Base-by-base conservation (phyloP, 2,113 vertebrate genomes). In the Prionailurus bengalensis region DNA sequence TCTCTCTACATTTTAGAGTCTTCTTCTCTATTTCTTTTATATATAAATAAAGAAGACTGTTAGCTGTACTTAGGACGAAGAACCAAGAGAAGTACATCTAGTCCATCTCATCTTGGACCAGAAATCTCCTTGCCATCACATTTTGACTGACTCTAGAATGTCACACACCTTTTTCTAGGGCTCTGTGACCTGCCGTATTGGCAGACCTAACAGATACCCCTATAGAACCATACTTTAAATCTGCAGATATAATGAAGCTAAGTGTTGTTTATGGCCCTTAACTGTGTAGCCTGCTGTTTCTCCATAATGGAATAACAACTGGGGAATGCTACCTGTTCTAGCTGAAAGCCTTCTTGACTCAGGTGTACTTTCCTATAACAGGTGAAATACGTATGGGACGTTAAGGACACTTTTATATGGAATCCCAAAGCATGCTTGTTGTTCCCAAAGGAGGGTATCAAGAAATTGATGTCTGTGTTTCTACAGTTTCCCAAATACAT, bases 361-460 rank as follows among this genome's bases (percentile, higher is more conserved):
- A 0, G 70, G 0, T 10, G 65, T 95, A 80, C 95, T 68, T 94
- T 76, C 17, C 84, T 95, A 9, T 31, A 81, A 98, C 91, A 99
- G 99, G 98, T 31, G 98, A 99, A 93, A 91, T 99, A 71, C 68
- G 4, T 68, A 86, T 98, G 89, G 99, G 98, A 19, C 99, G 99
- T 17, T 99, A 99, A 87, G 98, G 99, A 81, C 99, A 99, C 71
- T 99, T 99, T 89, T 99, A 99, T 93, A 98, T 99, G 98, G 99
- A 99, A 95, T 99, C 99, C 45, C 99, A 99, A 45, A 98, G 98
- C 90, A 71, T 99, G 29, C 99, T 99, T 91, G 98, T 25, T 74
- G 92, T 99, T 87, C 99, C 99, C 53, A 99, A 98, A 97, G 98
- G 98, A 96, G 99, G 99, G 68, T 97, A 99, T 97, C 98, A 98